Evolutionary conservation across 2,797 vertebrate genomes (phyloP).

Genomic region (Aselliscus stoliczkanus): DNA sequence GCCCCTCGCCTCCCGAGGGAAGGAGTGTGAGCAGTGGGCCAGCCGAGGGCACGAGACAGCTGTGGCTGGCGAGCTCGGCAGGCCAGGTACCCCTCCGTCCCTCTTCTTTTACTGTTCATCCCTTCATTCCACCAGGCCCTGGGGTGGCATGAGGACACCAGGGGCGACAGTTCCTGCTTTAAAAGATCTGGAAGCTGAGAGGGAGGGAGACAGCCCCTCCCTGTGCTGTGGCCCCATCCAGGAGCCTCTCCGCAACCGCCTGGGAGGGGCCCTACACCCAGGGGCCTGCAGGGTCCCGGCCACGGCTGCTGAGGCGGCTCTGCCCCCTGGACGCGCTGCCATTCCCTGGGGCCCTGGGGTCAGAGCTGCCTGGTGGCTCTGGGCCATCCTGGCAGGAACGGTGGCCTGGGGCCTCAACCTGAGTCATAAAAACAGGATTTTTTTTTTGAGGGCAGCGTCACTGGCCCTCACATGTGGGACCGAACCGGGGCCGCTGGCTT

Average conservation of each 20-base stretch:
- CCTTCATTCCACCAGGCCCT: neutral
- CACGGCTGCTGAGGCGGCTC: neutral
- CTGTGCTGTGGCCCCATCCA: neutral
- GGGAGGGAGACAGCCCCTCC: neutral
- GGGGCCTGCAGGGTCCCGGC: neutral
- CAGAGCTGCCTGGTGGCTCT: neutral
- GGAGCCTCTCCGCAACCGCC: neutral
- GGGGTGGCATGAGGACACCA: neutral
- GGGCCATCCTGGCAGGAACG: neutral
- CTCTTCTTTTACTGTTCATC: neutral
- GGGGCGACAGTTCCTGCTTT: neutral
- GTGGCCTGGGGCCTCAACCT: neutral
- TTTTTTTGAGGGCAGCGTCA: too few species aligned
- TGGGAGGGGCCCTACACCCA: neutral
- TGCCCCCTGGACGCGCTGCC: too few species aligned
- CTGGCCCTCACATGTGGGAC: too few species aligned
- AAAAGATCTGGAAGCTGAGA: neutral
- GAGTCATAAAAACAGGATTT: neutral
- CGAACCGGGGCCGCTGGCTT: too few species aligned
- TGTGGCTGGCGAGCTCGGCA: neutral
- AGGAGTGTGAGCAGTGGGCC: neutral
- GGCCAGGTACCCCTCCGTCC: accelerated
- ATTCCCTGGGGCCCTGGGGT: neutral
- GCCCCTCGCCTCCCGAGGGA: neutral
- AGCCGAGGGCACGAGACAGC: neutral